Conservation (phyloP, 2,797 vertebrate species). For the Momotus momota region DNA sequence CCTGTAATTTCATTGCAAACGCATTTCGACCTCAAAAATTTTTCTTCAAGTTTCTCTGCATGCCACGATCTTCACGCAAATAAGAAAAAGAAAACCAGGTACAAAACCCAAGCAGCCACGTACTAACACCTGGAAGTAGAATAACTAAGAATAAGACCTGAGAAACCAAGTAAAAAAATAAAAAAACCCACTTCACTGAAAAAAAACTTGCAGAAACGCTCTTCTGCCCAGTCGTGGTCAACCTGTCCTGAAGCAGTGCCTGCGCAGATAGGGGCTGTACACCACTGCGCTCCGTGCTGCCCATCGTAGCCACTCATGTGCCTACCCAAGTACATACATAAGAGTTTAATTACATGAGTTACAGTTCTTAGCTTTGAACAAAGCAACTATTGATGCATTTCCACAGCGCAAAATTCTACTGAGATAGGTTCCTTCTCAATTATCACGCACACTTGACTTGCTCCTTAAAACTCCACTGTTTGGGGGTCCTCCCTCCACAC, state of each 20-base stretch:
- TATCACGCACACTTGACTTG: not conserved
- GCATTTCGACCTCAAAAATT: not conserved
- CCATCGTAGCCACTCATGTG: not conserved
- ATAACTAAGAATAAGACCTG: not conserved
- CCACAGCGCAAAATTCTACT: not conserved
- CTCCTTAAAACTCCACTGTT: not conserved
- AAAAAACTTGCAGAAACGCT: not conserved
- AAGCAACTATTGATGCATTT: not conserved
- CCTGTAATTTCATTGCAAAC: not conserved
- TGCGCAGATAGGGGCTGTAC: accelerated
- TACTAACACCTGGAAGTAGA: not conserved
- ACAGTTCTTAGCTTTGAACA: slow-evolving; percentile 2
- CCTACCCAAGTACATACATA: accelerated
- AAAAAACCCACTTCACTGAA: accelerated
- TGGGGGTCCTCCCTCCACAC: not conserved
- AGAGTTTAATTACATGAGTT: not conserved
- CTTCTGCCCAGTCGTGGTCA: not conserved
- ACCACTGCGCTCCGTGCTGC: not conserved
- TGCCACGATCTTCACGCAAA: not conserved
- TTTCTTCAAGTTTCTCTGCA: not conserved
- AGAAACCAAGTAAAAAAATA: not conserved
- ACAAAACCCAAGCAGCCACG: not conserved
- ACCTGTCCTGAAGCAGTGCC: not conserved
- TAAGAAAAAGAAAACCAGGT: accelerated
- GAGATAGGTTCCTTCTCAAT: not conserved